Evolutionary conservation across 2,888 invertebrate genomes (phyloP).

Genomic region (Agrotis exclamationis): DNA sequence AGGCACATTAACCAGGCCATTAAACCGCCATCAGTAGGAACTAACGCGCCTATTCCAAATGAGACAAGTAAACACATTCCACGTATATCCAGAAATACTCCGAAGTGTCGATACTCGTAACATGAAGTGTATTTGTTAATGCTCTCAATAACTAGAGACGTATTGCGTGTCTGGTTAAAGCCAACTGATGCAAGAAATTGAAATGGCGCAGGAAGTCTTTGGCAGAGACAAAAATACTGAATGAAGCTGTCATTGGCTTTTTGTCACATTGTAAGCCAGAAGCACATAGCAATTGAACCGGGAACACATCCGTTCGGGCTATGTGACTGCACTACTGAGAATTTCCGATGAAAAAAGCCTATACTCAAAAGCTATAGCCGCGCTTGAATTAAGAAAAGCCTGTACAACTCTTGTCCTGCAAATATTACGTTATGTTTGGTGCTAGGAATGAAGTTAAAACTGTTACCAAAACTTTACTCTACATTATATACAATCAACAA

Average conservation of each 20-base stretch:
- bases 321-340: constrained; percentile 6
- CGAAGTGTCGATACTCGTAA: constrained; percentile 49
- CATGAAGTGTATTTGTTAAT: constrained; percentile 39
- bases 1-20: constrained; percentile 44
- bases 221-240: constrained; percentile 15
- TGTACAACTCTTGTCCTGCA: neutral
- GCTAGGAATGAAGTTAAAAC: too few species aligned
- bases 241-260: neutral
- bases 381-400: neutral
- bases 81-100: constrained; percentile 54
- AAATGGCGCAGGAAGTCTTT: neutral
- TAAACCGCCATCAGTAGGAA: constrained; percentile 45
- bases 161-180: constrained; percentile 44
- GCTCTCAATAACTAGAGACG: constrained; percentile 32
- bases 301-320: constrained; percentile 3
- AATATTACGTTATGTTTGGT: neutral
- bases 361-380: neutral
- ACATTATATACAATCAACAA: neutral
- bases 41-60: constrained; percentile 51
- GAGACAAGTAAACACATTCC: constrained; percentile 60
- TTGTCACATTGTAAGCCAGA: constrained; percentile 21
- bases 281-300: constrained; percentile 19
- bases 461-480: neutral
- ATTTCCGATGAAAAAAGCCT: constrained; percentile 12
- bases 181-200: constrained; percentile 7